Evolutionary conservation across 2,113 vertebrate species (phyloP).

Genomic region (Cebidichthys violaceus): DNA sequence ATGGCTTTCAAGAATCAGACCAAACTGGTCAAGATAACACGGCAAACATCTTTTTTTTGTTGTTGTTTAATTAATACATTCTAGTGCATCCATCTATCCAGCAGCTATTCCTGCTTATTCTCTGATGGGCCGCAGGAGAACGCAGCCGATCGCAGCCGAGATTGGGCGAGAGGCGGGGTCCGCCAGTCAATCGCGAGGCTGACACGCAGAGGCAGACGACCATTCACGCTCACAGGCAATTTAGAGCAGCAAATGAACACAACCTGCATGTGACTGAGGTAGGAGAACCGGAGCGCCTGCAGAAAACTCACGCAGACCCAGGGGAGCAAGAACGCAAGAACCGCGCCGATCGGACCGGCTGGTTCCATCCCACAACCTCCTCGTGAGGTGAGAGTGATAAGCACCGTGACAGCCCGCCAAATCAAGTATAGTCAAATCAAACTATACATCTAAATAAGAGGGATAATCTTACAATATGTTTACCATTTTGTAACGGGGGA

Average conservation of each 20-base stretch:
- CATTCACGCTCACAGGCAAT: background rate
- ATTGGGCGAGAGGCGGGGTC: background rate
- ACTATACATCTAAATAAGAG: background rate
- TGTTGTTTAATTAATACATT: background rate
- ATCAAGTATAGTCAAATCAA: background rate
- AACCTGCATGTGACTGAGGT: background rate
- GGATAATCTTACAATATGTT: too few relatives aligned
- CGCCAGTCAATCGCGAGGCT: background rate
- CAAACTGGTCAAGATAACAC: background rate
- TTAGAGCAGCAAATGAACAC: background rate
- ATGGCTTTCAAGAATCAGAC: background rate
- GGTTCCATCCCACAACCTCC: background rate
- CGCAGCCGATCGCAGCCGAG: background rate
- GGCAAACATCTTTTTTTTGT: background rate
- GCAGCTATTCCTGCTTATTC: background rate
- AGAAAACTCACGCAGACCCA: background rate
- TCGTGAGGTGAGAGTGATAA: background rate
- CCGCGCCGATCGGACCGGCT: background rate
- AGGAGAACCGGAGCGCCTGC: too few relatives aligned
- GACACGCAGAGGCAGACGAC: background rate
- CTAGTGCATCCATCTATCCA: background rate
- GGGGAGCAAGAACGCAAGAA: background rate
- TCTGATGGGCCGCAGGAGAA: background rate
- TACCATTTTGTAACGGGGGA: background rate
- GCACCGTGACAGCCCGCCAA: too few relatives aligned